Evolutionary conservation across 2,797 vertebrate species (phyloP).

Genomic region (Trachurus trachurus): DNA sequence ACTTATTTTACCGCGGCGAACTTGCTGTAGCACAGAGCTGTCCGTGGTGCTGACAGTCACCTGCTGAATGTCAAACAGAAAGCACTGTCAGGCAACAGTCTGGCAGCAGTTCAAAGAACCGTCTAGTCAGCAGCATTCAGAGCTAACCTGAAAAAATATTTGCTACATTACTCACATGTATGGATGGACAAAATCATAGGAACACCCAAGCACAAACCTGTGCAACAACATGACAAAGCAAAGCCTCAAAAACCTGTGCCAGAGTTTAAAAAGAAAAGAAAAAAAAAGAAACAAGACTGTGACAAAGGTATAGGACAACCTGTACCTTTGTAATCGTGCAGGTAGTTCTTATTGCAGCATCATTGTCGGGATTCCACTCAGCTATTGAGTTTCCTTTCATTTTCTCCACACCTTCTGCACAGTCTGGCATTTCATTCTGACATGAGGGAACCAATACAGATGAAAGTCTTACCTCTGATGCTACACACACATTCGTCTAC

Average conservation of each 20-base stretch:
- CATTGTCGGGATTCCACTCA: neutral
- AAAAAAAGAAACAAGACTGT: slow-evolving; percentile 6
- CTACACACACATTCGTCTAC: neutral
- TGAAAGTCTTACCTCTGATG: slow-evolving; percentile 18
- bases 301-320: neutral
- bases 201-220: neutral
- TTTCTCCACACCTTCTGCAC: slow-evolving; percentile 2
- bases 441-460: neutral
- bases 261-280: too few species aligned
- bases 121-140: slow-evolving; percentile 46
- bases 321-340: slow-evolving; percentile 1
- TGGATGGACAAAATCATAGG: slow-evolving; percentile 21
- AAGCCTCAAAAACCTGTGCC: neutral
- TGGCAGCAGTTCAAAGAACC: slow-evolving; percentile 51
- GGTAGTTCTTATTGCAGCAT: slow-evolving; percentile 4
- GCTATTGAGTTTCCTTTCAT: neutral
- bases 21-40: slow-evolving; percentile 63
- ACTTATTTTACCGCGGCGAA: slow-evolving; percentile 44
- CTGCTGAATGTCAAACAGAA: slow-evolving; percentile 71
- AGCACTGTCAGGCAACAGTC: slow-evolving; percentile 38
- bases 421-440: slow-evolving; percentile 4
- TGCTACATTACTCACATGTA: slow-evolving; percentile 22
- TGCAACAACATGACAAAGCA: slow-evolving; percentile 4
- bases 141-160: slow-evolving; percentile 20
- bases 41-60: slow-evolving; percentile 70